Evolutionary conservation across 2,113 vertebrate genomes (phyloP), one percentile per base, ranked within the genome.

Genomic region (Chlamydotis undulata): DNA sequence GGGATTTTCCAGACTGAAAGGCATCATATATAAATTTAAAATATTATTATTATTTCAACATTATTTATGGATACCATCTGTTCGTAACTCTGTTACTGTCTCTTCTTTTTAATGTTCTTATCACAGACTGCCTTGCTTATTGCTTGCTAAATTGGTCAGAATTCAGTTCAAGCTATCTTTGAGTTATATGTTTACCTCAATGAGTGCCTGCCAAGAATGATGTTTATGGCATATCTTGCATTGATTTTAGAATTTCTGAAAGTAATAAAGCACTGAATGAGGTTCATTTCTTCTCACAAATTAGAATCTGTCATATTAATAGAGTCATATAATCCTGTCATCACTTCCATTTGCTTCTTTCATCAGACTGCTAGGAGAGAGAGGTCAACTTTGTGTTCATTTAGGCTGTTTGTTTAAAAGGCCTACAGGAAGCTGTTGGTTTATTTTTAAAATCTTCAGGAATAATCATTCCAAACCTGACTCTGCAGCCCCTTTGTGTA

Each of bases 141-240:
- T 96, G 87, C 85, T 96, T 95, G 91, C 89, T 95, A 97, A 96
- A 97, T 86, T 89, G 90, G 91, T 96, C 95, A 94, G 93, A 92
- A 96, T 96, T 96, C 90, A 94, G 96, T 82, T 92, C 94, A 87
- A 89, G 88, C 85, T 79, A 57, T 83, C 90, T 89, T 75, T 96
- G 97, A 97, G 92, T 97, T 97, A 97, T 96, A 94, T 88, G 94
- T 91, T 97, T 96, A 97, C 95, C 90, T 91, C 96, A 87, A 80
- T 45, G 71, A 78, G 19, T 78, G 92, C 83, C 93, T 95, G 96
- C 95, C 95, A 96, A 95, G 93, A 96, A 76, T 86, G 69, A 94
- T 94, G 90, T 96, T 96, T 96, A 96, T 96, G 69, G 92, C 84
- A 63, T 95, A 93, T 80, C 94, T 93, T 95, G 91, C 94, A 96